These are phyloP conservation scores for Aphelinus atriplicis DNA, from an alignment of 1,140 invertebrate genomes.

Conservation along the genomic window DNA sequence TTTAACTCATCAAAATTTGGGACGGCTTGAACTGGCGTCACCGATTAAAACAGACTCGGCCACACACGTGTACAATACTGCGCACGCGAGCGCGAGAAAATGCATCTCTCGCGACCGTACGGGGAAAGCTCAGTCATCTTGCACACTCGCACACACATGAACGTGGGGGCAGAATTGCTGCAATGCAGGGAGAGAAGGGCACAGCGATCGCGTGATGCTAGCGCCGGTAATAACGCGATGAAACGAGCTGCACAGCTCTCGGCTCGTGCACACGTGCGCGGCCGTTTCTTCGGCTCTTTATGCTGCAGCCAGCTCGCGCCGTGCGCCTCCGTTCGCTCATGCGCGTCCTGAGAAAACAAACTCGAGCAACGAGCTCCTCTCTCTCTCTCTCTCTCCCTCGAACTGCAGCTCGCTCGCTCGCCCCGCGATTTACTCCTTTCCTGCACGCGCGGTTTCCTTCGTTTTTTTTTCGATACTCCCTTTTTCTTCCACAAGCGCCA, in stretches of 20 bases:
- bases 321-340: not conserved
- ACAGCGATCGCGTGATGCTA: slow-evolving; percentile 31
- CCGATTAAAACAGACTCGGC: too few species aligned
- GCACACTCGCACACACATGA: too few species aligned
- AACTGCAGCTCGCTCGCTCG: too few species aligned
- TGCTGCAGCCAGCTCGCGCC: not conserved
- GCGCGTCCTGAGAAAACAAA: slow-evolving; percentile 35
- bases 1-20: too few species aligned
- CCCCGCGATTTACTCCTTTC: not conserved
- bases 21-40: too few species aligned
- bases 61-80: too few species aligned
- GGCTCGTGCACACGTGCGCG: slow-evolving; percentile 2
- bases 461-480: not conserved
- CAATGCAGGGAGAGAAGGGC: not conserved
- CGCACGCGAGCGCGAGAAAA: too few species aligned
- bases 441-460: not conserved
- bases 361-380: slow-evolving; percentile 17
- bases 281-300: not conserved
- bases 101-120: too few species aligned
- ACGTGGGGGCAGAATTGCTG: too few species aligned
- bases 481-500: not conserved
- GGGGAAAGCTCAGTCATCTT: too few species aligned
- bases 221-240: slow-evolving; percentile 37
- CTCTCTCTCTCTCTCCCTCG: not conserved
- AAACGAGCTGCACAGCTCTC: slow-evolving; percentile 7